Base-by-base conservation (phyloP, 1,140 invertebrate species). In the Nebria ingens region DNA sequence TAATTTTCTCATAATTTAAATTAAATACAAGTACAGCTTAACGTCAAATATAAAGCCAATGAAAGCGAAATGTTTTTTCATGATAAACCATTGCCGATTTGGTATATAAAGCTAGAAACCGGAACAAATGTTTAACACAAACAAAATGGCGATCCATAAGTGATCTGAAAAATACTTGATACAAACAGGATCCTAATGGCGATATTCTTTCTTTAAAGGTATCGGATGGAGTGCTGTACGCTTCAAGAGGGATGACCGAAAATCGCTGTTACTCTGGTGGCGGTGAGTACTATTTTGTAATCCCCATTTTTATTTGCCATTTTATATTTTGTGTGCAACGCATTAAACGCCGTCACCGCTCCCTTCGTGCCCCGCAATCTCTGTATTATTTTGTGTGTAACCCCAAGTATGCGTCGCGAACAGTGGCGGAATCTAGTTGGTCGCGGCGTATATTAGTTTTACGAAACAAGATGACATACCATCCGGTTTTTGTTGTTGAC, bases 211-310 rank as follows among this genome's bases (percentile, higher is more conserved):
- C n/a, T n/a, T n/a, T n/a, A 45, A 52, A 55, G 53, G 55, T 50
- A 20, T 64, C 63, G 64, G 65, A 68, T 70, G 67, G 70, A 60
- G 67, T 65, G 69, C 68, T 67, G 69, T 67, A 64, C 62, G 70
- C 71, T 70, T 70, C 65, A 68, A 71, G 72, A 76, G 74, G 75
- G 73, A 79, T 79, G 78, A 76, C 76, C 76, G 77, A 79, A 72
- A 79, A 79, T 72, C 73, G 75, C 68, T 79, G 77, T 75, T 79
- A 74, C 62, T 75, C 77, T 72, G 77, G 78, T 75, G 77, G 78
- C 74, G 78, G 78, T 80, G 68, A 78, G 78, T 77, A 42, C 45
- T 9, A 34, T 34, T n/a, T 34, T 34, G 6, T 34, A 6, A n/a
- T 34, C n/a, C 6, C n/a, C n/a, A n/a, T 34, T n/a, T 34, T 34